These are phyloP conservation scores for Drosophila rufa DNA, from an alignment of 1,140 invertebrate genomes.

Conservation along the genomic window DNA sequence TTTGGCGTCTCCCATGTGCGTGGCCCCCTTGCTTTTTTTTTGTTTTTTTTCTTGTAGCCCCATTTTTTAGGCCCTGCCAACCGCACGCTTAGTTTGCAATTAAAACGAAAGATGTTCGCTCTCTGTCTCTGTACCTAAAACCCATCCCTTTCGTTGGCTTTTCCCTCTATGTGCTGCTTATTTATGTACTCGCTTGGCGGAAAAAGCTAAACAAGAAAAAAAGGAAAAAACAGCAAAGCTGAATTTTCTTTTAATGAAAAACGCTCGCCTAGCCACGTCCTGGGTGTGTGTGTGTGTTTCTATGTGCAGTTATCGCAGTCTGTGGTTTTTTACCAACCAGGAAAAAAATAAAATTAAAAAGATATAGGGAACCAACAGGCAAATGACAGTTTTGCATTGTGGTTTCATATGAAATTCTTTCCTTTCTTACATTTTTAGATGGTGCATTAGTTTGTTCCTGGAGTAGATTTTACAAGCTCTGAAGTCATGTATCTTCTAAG, in stretches of 20 bases:
- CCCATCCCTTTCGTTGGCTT: slow-evolving; percentile 44
- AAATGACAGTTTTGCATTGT: slow-evolving; percentile 61
- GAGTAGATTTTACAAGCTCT: slow-evolving; percentile 8
- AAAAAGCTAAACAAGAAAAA: slow-evolving; percentile 37
- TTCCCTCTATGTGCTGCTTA: slow-evolving; percentile 59
- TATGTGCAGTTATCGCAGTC: slow-evolving; percentile 31
- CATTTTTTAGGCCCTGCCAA: slow-evolving; percentile 67
- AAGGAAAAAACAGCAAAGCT: slow-evolving; percentile 37
- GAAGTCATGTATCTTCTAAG: not conserved
- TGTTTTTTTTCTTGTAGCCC: slow-evolving; percentile 18
- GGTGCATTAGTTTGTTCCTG: not conserved
- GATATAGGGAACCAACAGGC: slow-evolving; percentile 21
- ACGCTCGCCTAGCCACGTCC: slow-evolving; percentile 47
- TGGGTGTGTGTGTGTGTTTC: slow-evolving; percentile 12
- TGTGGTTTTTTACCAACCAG: slow-evolving; percentile 36
- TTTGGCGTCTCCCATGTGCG: slow-evolving; percentile 70
- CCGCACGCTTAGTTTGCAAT: slow-evolving; percentile 83
- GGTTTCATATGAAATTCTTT: slow-evolving; percentile 47
- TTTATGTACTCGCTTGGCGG: slow-evolving; percentile 70
- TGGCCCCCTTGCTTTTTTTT: slow-evolving; percentile 12
- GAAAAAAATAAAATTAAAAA: slow-evolving; percentile 5
- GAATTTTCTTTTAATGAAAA: slow-evolving; percentile 79
- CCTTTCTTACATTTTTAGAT: not conserved
- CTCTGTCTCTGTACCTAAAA: slow-evolving; percentile 15
- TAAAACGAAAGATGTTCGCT: slow-evolving; percentile 79